Evolutionary conservation across 2,888 invertebrate species (phyloP), one percentile per base, ranked within the genome.

Genomic region (Cerastis rubricosa): DNA sequence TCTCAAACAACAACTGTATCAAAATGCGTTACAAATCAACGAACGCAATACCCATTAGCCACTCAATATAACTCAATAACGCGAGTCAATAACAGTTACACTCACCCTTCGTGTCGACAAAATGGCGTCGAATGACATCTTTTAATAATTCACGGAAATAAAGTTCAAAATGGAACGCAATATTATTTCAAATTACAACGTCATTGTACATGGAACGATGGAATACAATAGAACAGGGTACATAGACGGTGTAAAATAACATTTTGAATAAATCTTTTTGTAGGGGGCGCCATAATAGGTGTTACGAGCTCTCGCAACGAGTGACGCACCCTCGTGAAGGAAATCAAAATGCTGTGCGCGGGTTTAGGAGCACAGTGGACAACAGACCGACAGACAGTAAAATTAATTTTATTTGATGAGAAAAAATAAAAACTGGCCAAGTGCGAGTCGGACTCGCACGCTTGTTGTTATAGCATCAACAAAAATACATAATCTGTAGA

Each of bases 241-340:
- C 90, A 94, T 95, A 93, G 94, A 90, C 90, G 95, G 96, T 95
- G 94, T 96, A 95, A 95, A 96, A 96, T 96, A 96, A 96, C 96
- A 95, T 96, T 96, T 95, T 96, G 96, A 96, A 96, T 96, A 95
- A 96, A 96, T 96, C 96, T 96, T 95, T 94, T 93, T 91, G 91
- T 92, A 88, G 88, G 94, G 96, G 96, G 93, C 91, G 93, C 93
- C 94, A 94, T 96, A 96, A 96, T 95, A 96, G 96, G 93, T 93
- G 92, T 93, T 94, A 93, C 94, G 92, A 92, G 90, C 93, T 90
- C 92, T 91, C 91, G 91, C 91, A 89, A 87, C 92, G 92, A 91
- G 88, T 92, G 94, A 94, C 95, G 94, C 94, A 93, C 96, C 96
- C 96, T 94, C 90, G 81, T 83, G 65, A 79, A 92, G 90, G 90